Evolutionary conservation across 2,113 vertebrate genomes (phyloP).

Genomic region (Cathartes aura): DNA sequence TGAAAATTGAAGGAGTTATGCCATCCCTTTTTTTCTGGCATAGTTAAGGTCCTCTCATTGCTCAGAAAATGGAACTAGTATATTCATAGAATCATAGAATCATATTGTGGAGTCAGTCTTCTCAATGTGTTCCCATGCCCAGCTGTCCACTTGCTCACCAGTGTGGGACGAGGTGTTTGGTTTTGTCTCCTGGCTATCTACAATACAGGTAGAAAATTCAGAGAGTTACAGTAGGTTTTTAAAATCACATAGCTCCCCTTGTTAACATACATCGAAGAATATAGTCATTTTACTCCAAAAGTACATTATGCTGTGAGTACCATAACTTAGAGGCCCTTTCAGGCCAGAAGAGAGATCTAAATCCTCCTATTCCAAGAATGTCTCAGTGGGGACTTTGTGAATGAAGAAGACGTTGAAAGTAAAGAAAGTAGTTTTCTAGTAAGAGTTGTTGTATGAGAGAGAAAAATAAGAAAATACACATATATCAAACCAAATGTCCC

Average conservation of each 20-base stretch:
- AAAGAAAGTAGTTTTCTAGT: neutral
- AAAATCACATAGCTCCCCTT: neutral
- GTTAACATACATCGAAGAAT: neutral
- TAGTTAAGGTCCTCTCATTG: neutral
- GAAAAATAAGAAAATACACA: neutral
- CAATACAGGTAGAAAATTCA: neutral
- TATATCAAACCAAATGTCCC: neutral
- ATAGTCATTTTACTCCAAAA: neutral
- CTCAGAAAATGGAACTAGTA: neutral
- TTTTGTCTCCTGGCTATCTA: neutral
- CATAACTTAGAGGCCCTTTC: neutral
- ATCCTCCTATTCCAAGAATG: neutral
- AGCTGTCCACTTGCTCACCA: neutral
- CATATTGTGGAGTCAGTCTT: neutral
- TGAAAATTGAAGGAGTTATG: neutral
- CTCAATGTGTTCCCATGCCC: fast-evolving
- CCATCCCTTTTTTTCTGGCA: neutral
- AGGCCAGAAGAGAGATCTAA: neutral
- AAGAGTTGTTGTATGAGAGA: neutral
- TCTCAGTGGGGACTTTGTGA: neutral
- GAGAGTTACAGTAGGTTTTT: neutral
- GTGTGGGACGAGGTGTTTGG: neutral
- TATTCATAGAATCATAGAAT: neutral
- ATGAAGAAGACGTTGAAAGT: neutral
- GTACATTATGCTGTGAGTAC: neutral